Percentiles rank a stretch among this genome's conserved stretches.
phyloP scores from a whole-genome alignment of 2,888 invertebrate species.

The Spilosoma lubricipeda region DNA sequence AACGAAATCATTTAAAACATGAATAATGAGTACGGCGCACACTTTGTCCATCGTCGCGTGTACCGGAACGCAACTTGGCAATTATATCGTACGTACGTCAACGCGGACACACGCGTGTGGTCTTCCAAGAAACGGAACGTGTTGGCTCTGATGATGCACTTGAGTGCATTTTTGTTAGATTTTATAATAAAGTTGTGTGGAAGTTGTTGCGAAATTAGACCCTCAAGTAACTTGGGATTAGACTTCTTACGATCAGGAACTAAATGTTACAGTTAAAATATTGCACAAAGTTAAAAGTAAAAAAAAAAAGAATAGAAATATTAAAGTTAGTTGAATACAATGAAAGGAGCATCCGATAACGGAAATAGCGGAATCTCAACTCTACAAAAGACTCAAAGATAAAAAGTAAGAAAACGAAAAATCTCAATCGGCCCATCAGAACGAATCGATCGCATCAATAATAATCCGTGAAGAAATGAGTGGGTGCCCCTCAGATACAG shows the following conservation, averaged over 20 bases:
- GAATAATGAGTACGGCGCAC: conserved; percentile 41
- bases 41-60: conserved; percentile 45
- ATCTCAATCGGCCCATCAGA: conserved; percentile 58
- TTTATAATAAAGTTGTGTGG: conserved; percentile 33
- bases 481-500: conserved; percentile 72
- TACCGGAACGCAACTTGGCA: conserved; percentile 52
- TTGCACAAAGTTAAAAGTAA: neutral
- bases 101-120: conserved; percentile 55
- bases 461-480: conserved; percentile 74
- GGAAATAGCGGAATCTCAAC: conserved; percentile 19
- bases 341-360: conserved; percentile 18
- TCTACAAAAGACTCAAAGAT: conserved; percentile 25
- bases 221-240: conserved; percentile 14
- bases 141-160: conserved; percentile 40
- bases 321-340: conserved; percentile 12
- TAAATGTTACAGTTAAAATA: conserved; percentile 1
- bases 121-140: conserved; percentile 58
- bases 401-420: conserved; percentile 25
- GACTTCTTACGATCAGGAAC: neutral
- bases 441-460: conserved; percentile 76
- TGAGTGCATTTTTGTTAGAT: conserved; percentile 50
- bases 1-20: conserved; percentile 35
- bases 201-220: conserved; percentile 18
- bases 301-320: conserved; percentile 8
- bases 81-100: conserved; percentile 59